Conservation (phyloP, 2,888 invertebrate species). For the Saturnia japonica region DNA sequence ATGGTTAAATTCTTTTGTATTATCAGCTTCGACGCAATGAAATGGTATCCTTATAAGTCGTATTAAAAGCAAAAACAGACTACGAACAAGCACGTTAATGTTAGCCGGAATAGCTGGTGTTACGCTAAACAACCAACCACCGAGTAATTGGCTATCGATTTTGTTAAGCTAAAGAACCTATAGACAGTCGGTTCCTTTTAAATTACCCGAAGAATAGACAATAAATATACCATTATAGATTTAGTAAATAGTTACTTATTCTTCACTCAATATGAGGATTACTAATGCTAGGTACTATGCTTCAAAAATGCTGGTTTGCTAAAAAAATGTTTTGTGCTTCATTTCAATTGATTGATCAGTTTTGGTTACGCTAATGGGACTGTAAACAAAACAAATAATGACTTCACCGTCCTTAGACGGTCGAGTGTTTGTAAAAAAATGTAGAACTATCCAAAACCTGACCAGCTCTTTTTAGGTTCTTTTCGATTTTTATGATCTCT, state of each 20-base stretch:
- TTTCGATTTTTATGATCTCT: not conserved
- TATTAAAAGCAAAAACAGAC: conserved; percentile 35
- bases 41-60: conserved; percentile 20
- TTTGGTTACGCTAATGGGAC: no score
- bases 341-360: no score
- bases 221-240: not conserved
- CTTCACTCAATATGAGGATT: no score
- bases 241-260: not conserved
- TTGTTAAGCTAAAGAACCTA: not conserved
- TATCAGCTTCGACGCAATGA: conserved; percentile 19
- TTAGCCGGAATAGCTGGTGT: conserved; percentile 1
- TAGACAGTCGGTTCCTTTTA: not conserved
- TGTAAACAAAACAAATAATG: not conserved
- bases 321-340: no score
- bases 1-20: conserved; percentile 9
- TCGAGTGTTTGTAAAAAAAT: not conserved
- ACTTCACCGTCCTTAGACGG: not conserved
- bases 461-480: not conserved
- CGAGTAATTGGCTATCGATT: conserved; percentile 18
- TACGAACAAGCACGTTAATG: conserved; percentile 32
- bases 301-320: no score
- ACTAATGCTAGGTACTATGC: no score
- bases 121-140: not conserved
- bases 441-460: not conserved
- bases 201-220: not conserved